Conservation (phyloP, 1,140 invertebrate species). For the Ceratosolen fusciceps region DNA sequence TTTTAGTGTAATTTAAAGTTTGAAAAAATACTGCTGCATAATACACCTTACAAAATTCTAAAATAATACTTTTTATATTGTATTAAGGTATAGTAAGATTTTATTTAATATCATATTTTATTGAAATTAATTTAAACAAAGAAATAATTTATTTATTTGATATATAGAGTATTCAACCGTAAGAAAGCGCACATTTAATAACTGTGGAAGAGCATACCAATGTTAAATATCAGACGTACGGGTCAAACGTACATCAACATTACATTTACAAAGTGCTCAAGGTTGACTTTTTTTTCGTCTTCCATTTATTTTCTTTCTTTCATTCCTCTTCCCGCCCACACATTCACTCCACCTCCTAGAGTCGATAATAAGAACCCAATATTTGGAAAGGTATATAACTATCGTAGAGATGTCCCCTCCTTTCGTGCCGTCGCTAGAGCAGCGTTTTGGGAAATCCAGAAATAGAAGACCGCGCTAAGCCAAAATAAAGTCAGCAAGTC, state of each 20-base stretch:
- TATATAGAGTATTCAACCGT: not conserved
- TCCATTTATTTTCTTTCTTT: not conserved
- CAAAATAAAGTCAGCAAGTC: not conserved
- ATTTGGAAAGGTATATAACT: constrained; percentile 42
- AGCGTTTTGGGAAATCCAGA: constrained; percentile 36
- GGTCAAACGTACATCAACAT: not conserved
- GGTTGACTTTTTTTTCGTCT: constrained; percentile 30
- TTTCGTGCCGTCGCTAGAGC: not conserved
- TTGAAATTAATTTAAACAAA: too few relatives aligned
- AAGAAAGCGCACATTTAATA: not conserved
- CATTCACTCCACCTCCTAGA: constrained; percentile 48
- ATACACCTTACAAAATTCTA: too few relatives aligned
- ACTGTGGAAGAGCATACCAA: not conserved
- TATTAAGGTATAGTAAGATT: too few relatives aligned
- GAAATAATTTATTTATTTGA: too few relatives aligned
- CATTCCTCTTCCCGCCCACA: not conserved
- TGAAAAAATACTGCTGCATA: too few relatives aligned
- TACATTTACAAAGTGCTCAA: not conserved
- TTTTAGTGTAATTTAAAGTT: too few relatives aligned
- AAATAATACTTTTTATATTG: too few relatives aligned
- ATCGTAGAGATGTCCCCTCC: not conserved
- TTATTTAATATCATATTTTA: too few relatives aligned
- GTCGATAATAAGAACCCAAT: constrained; percentile 50
- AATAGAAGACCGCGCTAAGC: constrained; percentile 29
- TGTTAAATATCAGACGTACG: not conserved